phyloP scores from a whole-genome alignment of 2,888 invertebrate genomes.

The Sepiola atlantica region DNA sequence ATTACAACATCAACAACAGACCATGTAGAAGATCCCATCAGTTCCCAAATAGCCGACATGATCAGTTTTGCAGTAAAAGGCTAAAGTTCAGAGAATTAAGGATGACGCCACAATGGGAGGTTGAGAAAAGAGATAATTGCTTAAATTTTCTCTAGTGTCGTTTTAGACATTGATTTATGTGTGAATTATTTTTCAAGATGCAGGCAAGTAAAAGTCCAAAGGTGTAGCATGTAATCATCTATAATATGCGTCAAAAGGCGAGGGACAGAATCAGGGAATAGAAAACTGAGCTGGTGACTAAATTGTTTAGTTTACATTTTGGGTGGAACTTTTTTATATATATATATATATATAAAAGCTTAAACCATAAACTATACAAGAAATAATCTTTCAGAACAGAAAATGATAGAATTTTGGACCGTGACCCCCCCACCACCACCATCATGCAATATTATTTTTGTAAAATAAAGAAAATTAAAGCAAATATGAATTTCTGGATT shows the following conservation, averaged over 20 bases:
- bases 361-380: too few relatives aligned
- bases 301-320: too few relatives aligned
- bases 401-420: too few relatives aligned
- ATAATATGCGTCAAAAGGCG: neutral
- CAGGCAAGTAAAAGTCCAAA: neutral
- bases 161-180: neutral
- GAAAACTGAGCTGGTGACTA: too few relatives aligned
- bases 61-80: neutral
- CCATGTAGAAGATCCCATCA: neutral
- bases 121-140: neutral
- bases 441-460: too few relatives aligned
- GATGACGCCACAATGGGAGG: neutral
- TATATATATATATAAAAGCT: too few relatives aligned
- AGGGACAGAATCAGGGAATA: neutral
- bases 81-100: slow-evolving; percentile 11
- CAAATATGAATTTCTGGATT: too few relatives aligned
- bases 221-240: too few relatives aligned
- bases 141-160: slow-evolving; percentile 1
- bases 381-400: too few relatives aligned
- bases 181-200: neutral
- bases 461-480: too few relatives aligned
- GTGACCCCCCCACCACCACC: too few relatives aligned
- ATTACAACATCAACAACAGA: neutral
- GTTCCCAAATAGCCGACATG: neutral
- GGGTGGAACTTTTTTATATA: too few relatives aligned